phyloP scores from a whole-genome alignment of 2,113 vertebrate species.

The Cairina moschata region DNA sequence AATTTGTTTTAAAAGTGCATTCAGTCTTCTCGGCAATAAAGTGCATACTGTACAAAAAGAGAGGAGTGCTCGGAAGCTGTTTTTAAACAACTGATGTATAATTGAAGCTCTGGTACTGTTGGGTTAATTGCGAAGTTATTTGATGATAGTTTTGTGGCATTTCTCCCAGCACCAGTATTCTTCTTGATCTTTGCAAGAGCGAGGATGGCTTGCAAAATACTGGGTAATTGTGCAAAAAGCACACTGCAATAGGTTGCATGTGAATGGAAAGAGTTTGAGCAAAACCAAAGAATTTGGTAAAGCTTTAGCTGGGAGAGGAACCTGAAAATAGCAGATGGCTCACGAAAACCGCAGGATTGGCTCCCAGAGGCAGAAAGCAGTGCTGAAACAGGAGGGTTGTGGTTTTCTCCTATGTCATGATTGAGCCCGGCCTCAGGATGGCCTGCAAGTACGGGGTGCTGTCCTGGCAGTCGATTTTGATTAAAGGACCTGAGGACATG shows the following conservation, averaged over 20 bases:
- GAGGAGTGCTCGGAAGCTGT: not conserved
- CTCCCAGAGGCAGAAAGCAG: not conserved
- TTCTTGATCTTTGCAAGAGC: not conserved
- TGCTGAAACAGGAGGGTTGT: not conserved
- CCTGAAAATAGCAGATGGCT: not conserved
- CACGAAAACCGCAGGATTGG: not conserved
- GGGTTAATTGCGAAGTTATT: not conserved
- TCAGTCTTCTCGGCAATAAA: slow-evolving; percentile 71
- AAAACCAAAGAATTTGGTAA: not conserved
- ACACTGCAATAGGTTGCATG: not conserved
- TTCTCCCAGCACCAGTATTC: not conserved
- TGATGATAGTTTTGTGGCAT: not conserved
- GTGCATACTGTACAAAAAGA: not conserved
- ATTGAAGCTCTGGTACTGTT: not conserved
- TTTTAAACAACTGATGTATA: not conserved
- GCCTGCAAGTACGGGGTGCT: not conserved
- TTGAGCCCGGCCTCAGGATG: not conserved
- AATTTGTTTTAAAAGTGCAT: slow-evolving; percentile 3
- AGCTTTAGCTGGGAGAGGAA: not conserved
- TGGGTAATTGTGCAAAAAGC: not conserved
- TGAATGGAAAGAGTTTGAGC: not conserved
- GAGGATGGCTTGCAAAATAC: not conserved
- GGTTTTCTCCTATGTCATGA: not conserved
- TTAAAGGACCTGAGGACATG: not conserved
- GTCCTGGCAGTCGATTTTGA: not conserved